Percentiles rank a stretch among this genome's conserved stretches.
phyloP scores from a whole-genome alignment of 2,888 invertebrate species.

The Augiades crinisus region DNA sequence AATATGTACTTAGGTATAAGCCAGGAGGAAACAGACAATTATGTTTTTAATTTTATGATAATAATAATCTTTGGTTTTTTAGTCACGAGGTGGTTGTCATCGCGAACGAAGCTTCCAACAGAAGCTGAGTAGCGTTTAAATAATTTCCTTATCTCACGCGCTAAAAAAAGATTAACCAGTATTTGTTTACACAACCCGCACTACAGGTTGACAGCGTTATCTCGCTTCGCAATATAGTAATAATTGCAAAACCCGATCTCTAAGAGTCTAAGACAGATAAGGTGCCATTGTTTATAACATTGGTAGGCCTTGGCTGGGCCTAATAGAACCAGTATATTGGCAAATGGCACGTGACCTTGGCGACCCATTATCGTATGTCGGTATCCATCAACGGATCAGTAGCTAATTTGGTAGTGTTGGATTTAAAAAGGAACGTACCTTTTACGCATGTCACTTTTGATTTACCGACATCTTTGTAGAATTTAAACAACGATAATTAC shows the following conservation, averaged over 20 bases:
- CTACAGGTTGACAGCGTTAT: constrained; percentile 5
- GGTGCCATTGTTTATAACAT: constrained; percentile 16
- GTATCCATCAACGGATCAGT: constrained; percentile 6
- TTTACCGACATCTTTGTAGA: no score
- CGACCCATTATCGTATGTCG: constrained; percentile 1
- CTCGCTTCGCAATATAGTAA: constrained; percentile 5
- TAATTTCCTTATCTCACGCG: constrained; percentile 1
- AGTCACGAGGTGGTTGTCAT: no score
- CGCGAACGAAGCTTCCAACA: no score
- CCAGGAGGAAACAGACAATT: no score
- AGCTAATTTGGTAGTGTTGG: no score
- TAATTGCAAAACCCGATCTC: constrained; percentile 10
- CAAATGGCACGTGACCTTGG: constrained; percentile 16
- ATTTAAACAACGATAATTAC: no score
- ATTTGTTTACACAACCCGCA: background rate
- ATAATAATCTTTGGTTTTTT: no score
- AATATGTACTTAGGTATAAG: no score
- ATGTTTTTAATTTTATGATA: no score
- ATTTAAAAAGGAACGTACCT: no score
- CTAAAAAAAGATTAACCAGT: constrained; percentile 7
- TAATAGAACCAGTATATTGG: constrained; percentile 19
- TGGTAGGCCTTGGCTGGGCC: constrained; percentile 14
- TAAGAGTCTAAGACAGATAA: constrained; percentile 19
- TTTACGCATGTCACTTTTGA: no score
- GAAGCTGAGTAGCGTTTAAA: background rate